Percentiles rank a stretch among this genome's conserved stretches.
These are phyloP conservation scores for Cossypha niveicapilla DNA, from an alignment of 2,797 vertebrate genomes.

Conservation along the genomic window DNA sequence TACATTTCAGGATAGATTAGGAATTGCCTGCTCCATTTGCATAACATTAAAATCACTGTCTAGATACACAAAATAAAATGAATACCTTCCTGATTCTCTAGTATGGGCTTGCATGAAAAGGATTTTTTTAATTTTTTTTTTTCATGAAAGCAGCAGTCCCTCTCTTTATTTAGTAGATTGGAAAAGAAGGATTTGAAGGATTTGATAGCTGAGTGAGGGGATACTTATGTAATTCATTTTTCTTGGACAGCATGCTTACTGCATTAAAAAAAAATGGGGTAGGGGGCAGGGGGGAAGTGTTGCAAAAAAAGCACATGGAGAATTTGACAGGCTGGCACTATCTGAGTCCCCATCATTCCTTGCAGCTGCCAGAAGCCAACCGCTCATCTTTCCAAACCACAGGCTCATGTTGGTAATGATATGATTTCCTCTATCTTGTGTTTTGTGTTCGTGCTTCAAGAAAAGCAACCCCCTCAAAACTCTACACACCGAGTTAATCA, in stretches of 20 bases:
- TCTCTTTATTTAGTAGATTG: slow-evolving; percentile 9
- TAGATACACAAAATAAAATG: slow-evolving; percentile 65
- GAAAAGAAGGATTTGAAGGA: slow-evolving; percentile 22
- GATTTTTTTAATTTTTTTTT: not conserved
- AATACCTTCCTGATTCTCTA: slow-evolving; percentile 53
- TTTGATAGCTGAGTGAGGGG: slow-evolving; percentile 17
- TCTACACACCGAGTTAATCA: not conserved
- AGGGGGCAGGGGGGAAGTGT: not conserved
- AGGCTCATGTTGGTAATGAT: slow-evolving; percentile 61
- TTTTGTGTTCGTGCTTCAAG: slow-evolving; percentile 5
- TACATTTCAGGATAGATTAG: slow-evolving; percentile 71
- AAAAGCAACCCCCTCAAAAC: not conserved
- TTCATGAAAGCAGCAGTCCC: not conserved
- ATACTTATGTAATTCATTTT: slow-evolving; percentile 14
- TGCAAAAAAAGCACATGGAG: not conserved
- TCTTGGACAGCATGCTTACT: not conserved
- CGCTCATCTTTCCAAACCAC: slow-evolving; percentile 70
- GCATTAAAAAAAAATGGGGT: not conserved
- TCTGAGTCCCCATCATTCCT: slow-evolving; percentile 68
- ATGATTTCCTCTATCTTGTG: slow-evolving; percentile 56
- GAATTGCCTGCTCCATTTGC: slow-evolving; percentile 70
- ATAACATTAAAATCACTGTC: slow-evolving; percentile 75
- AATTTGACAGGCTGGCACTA: slow-evolving; percentile 5
- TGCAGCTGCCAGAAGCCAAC: slow-evolving; percentile 72
- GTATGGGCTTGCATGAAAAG: slow-evolving; percentile 38